Evolutionary conservation across 2,113 vertebrate genomes (phyloP).

Genomic region (Catharus minimus): DNA sequence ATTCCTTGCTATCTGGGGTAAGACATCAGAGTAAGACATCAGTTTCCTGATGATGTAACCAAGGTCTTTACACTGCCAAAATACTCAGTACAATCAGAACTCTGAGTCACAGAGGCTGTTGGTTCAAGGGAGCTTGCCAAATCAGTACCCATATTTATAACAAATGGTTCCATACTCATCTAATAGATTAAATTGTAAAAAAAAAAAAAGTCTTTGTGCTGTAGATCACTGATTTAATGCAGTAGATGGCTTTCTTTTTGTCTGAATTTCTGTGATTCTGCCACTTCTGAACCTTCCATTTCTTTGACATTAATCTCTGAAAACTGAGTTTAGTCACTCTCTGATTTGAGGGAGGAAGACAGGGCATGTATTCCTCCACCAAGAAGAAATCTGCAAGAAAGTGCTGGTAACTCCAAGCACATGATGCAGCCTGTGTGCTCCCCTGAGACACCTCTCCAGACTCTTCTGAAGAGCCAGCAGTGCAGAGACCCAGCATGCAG

Average conservation of each 20-base stretch:
- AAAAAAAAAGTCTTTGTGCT: neutral
- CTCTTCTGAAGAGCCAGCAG: neutral
- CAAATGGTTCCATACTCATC: neutral
- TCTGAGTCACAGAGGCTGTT: neutral
- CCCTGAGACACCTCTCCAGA: neutral
- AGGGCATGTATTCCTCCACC: neutral
- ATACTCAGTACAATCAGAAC: neutral
- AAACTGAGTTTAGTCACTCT: neutral
- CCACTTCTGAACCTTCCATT: neutral
- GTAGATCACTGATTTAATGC: neutral
- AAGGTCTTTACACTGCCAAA: neutral
- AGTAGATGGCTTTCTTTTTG: neutral
- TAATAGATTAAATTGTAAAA: neutral
- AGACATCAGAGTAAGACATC: neutral
- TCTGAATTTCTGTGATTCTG: neutral
- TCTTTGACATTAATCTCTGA: neutral
- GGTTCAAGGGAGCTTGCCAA: neutral
- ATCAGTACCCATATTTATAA: neutral
- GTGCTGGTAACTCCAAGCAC: neutral
- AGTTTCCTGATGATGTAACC: neutral
- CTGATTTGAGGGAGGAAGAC: neutral
- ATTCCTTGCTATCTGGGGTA: neutral
- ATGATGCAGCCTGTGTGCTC: neutral
- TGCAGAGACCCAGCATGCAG: neutral
- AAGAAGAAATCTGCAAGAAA: neutral